Conservation (phyloP, 1,140 invertebrate genomes). For the Octopus bimaculoides region DNA sequence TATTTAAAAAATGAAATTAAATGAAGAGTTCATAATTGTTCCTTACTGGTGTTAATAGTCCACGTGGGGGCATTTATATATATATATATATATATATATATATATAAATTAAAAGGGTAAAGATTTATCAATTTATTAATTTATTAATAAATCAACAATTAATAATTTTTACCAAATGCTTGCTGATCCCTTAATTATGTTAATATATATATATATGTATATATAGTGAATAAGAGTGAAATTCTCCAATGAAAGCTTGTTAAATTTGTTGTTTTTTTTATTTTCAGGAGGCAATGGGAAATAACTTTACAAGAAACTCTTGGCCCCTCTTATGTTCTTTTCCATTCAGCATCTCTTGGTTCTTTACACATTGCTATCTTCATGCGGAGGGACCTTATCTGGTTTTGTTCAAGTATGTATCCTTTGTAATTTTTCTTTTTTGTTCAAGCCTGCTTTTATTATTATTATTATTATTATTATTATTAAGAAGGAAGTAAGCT, state of each 20-base stretch:
- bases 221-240: neutral
- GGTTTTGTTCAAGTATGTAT: constrained; percentile 74
- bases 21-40: too few species aligned
- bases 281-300: constrained; percentile 80
- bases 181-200: too few species aligned
- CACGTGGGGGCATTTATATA: neutral
- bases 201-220: neutral
- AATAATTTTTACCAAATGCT: too few species aligned
- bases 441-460: too few species aligned
- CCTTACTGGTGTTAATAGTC: too few species aligned
- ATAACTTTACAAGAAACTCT: constrained; percentile 85
- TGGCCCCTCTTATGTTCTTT: constrained; percentile 83
- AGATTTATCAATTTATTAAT: too few species aligned
- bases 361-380: constrained; percentile 84
- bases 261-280: constrained; percentile 11
- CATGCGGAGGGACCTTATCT: constrained; percentile 84
- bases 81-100: constrained; percentile 4
- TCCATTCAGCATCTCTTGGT: constrained; percentile 77
- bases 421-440: too few species aligned
- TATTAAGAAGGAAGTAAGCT: too few species aligned
- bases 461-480: too few species aligned
- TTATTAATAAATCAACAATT: too few species aligned
- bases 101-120: too few species aligned
- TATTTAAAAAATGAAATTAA: too few species aligned
- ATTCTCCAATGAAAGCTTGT: neutral